Base-by-base conservation (phyloP, 2,113 vertebrate species). In the Xerus inauris region DNA sequence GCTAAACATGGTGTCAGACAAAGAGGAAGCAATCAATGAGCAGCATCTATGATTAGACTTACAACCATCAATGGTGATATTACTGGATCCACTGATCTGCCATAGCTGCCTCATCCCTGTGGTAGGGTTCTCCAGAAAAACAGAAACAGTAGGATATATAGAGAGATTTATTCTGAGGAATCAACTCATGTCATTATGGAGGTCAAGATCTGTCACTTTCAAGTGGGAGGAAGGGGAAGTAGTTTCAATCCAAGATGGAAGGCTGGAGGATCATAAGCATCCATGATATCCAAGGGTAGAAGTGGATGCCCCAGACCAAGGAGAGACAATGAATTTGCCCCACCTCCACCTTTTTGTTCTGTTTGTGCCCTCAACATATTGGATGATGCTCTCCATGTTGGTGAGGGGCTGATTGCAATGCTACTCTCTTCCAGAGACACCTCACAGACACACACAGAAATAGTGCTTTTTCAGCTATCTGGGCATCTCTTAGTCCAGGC, bases 41-140 rank as follows among this genome's bases (percentile, higher is more conserved):
- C 40, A 45, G 62, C 28, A n/a, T 22, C 62, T 67, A 0, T 67
- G 38, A 42, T 28, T 73, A 81, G 69, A 77, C 45, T 72, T 87
- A 47, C 30, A 81, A 1, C 20, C 22, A 6, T 84, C 40, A 0
- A 0, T 0, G 0, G 3, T 4, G 32, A 28, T 11, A 14, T 26
- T 28, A 24, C 24, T 42, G 24, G 51, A 14, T 84, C 67, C 17
- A 26, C 28, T 62, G 13, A 85, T 62, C 59, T 71, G 81, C 40
- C 62, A 9, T 64, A 75, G 38, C 54, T 20, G n/a, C 45, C 32
- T 67, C 14, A 3, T 16, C 35, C 32, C 57, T 45, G 42, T 12
- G 24, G 5, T 20, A 77, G 65, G 8, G 38, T 47, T 19, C 72
- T 80, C 72, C 9, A 83, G 40, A 73, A 72, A 85, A 93, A 85